phyloP scores from a whole-genome alignment of 2,888 invertebrate genomes.

The Mimas tiliae region DNA sequence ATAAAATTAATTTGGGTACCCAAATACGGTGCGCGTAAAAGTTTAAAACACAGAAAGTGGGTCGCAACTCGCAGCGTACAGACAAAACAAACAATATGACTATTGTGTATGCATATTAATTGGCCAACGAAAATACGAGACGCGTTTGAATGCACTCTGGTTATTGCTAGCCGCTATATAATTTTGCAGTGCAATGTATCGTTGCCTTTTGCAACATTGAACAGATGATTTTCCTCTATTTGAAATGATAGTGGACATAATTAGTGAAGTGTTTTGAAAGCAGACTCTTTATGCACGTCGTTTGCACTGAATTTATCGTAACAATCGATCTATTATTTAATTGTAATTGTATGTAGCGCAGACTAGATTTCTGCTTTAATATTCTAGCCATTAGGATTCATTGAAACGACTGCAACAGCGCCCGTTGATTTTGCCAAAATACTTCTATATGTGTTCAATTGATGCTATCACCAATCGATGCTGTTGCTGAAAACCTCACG shows the following conservation, averaged over 20 bases:
- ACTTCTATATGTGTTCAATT: too few species aligned
- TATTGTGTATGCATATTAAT: slow-evolving; percentile 29
- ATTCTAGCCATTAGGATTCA: not conserved
- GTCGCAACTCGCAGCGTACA: slow-evolving; percentile 30
- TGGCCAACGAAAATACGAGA: slow-evolving; percentile 19
- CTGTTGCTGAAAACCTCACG: too few species aligned
- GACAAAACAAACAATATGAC: slow-evolving; percentile 35
- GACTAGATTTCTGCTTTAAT: not conserved
- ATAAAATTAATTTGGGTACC: slow-evolving; percentile 30
- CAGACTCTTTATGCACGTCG: not conserved
- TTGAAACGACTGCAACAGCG: not conserved
- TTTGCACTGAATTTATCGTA: not conserved
- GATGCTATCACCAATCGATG: too few species aligned
- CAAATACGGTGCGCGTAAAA: slow-evolving; percentile 35
- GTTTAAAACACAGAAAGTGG: slow-evolving; percentile 36
- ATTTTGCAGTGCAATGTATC: not conserved
- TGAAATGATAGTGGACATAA: not conserved
- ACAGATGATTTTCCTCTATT: slow-evolving; percentile 9
- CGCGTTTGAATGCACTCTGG: slow-evolving; percentile 10
- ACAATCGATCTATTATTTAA: not conserved
- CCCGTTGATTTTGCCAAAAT: too few species aligned
- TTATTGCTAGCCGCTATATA: slow-evolving; percentile 9
- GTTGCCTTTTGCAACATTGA: not conserved
- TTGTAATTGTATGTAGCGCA: not conserved
- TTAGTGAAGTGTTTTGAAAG: not conserved